Conservation (phyloP, 1,140 invertebrate genomes). For the Nymphalis io region DNA sequence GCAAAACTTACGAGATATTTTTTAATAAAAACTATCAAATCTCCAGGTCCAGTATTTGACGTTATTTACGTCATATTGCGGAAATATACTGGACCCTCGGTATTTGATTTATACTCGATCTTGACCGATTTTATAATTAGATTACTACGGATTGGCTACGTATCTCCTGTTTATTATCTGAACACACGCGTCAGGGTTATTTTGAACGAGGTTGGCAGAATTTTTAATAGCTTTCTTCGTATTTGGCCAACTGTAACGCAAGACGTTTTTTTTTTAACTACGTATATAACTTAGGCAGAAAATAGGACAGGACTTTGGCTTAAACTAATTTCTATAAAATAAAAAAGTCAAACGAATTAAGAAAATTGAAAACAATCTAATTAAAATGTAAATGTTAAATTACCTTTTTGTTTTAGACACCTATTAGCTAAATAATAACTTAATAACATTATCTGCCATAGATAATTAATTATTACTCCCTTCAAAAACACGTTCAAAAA, state of each 20-base stretch:
- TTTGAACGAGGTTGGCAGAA: slow-evolving; percentile 41
- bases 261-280: slow-evolving; percentile 17
- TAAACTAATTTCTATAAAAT: too few relatives aligned
- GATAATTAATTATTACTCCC: too few relatives aligned
- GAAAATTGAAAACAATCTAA: too few relatives aligned
- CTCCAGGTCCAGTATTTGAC: too few relatives aligned
- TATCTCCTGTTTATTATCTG: slow-evolving; percentile 27
- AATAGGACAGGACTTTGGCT: neutral
- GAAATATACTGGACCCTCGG: neutral
- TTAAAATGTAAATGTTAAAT: too few relatives aligned
- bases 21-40: neutral
- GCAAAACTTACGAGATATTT: too few relatives aligned
- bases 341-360: too few relatives aligned
- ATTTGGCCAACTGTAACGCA: slow-evolving; percentile 29
- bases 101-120: neutral
- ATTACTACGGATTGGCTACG: slow-evolving; percentile 22
- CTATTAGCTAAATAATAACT: too few relatives aligned
- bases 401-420: too few relatives aligned
- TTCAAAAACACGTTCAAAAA: too few relatives aligned
- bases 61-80: neutral
- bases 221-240: slow-evolving; percentile 47
- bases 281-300: neutral
- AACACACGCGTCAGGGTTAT: slow-evolving; percentile 42
- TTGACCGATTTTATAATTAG: slow-evolving; percentile 3
- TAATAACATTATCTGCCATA: too few relatives aligned